Base-by-base conservation (phyloP, 2,113 vertebrate genomes). In the Caloenas nicobarica region DNA sequence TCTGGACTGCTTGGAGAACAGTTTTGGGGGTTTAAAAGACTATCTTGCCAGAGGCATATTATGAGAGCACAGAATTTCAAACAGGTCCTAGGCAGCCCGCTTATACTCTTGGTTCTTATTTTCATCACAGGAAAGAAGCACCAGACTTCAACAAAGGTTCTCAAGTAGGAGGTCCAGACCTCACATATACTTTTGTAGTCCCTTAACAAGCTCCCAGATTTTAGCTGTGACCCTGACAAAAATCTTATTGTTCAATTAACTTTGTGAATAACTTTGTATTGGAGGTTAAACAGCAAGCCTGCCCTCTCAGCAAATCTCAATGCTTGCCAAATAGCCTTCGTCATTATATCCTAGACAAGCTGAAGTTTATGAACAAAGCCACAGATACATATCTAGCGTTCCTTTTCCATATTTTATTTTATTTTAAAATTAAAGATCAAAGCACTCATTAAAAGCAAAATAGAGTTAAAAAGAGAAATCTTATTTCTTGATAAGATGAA, bases 361-460 rank as follows among this genome's bases (percentile, higher is more conserved):
- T 79, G 71, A 91, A 92, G 51, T 7, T 70, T 26, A 72, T 15
- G 64, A 96, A 86, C 23, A 48, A 92, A 71, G 50, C 51, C 19
- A 42, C 25, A 92, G 56, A 96, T 66, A 87, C 16, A 25, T 28
- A 92, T 81, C 65, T 84, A 79, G 56, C 16, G 11, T 42, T 95
- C 29, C 31, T 93, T 44, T 90, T 69, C n/a, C 48, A 33, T 44
- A 72, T 78, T 18, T 16, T 51, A n/a, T 54, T 89, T 94, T 81
- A 56, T 81, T 93, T 91, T 92, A 68, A 96, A 94, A 86, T 91
- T 80, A 86, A 92, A 97, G 72, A 97, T 91, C 95, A 96, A 96
- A 97, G 78, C 3, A 4, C 17, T 86, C 36, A 57, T 18, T 50
- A 87, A 95, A 86, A 92, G 65, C 44, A 83, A 95, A 96, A 89